Percentiles rank a stretch among this genome's conserved stretches.
phyloP scores from a whole-genome alignment of 53 echinoderm and acorn worm species.

The Stichopus horrens region DNA sequence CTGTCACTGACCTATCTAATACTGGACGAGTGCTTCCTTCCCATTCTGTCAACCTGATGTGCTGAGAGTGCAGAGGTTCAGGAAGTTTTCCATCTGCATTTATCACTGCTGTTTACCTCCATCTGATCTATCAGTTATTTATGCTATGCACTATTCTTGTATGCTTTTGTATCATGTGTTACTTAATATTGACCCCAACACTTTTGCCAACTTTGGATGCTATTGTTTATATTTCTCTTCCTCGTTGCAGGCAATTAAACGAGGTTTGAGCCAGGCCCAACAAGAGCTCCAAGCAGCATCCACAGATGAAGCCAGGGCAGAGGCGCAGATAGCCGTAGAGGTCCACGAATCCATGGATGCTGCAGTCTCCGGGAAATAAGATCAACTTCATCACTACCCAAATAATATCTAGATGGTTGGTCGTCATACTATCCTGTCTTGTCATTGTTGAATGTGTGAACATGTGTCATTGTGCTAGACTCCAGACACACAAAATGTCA shows the following conservation, averaged over 20 bases:
- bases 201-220: not conserved
- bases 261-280: slow-evolving; percentile 87
- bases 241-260: slow-evolving; percentile 73
- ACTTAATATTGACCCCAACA: not conserved
- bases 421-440: not conserved
- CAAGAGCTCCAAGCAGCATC: slow-evolving; percentile 81
- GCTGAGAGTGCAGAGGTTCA: too few species aligned
- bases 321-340: slow-evolving; percentile 91
- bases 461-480: too few species aligned
- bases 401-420: not conserved
- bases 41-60: too few species aligned
- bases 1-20: too few species aligned
- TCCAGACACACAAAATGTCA: too few species aligned
- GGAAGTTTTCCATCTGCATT: too few species aligned
- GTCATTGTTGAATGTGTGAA: too few species aligned
- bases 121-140: too few species aligned
- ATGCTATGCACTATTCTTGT: too few species aligned
- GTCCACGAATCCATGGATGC: slow-evolving; percentile 94
- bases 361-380: slow-evolving; percentile 70
- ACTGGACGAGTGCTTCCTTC: too few species aligned
- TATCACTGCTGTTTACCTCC: too few species aligned
- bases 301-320: slow-evolving; percentile 88
- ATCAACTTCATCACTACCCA: not conserved
- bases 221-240: not conserved
- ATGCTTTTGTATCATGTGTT: too few species aligned